Percentiles rank a stretch among this genome's conserved stretches.
Conservation (phyloP, 1,140 invertebrate species). For the Papilio helenus region DNA sequence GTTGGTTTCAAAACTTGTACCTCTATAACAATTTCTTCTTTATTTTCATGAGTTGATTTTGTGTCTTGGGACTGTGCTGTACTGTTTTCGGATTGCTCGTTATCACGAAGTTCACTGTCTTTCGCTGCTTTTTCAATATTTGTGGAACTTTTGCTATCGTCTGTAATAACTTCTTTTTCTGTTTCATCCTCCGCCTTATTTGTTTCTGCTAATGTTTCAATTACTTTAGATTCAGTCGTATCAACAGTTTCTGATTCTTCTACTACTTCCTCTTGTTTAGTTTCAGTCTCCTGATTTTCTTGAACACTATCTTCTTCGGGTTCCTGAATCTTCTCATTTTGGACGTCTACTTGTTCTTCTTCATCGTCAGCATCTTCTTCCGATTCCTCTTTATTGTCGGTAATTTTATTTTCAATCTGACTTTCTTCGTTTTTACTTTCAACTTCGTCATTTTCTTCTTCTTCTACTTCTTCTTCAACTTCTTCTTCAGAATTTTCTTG, state of each 20-base stretch:
- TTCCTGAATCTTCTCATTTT: constrained; percentile 1
- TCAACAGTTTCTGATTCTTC: constrained; percentile 54
- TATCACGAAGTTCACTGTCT: constrained; percentile 21
- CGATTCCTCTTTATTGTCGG: constrained; percentile 44
- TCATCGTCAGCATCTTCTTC: constrained; percentile 46
- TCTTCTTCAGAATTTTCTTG: constrained; percentile 44
- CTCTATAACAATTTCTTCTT: constrained; percentile 39
- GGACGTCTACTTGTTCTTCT: constrained; percentile 40
- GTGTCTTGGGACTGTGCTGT: constrained; percentile 41
- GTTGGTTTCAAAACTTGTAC: constrained; percentile 42
- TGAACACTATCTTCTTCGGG: constrained; percentile 30
- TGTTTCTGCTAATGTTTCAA: constrained; percentile 41
- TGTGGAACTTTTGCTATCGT: constrained; percentile 42
- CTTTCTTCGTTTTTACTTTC: constrained; percentile 44
- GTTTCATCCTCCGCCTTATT: constrained; percentile 35
- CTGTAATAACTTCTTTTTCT: constrained; percentile 40
- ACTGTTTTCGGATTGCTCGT: constrained; percentile 44
- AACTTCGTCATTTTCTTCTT: constrained; percentile 47
- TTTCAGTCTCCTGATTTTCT: constrained; percentile 7
- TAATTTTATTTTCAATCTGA: constrained; percentile 40
- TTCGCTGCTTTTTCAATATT: constrained; percentile 38
- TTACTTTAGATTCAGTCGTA: constrained; percentile 48
- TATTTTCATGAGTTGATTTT: constrained; percentile 41
- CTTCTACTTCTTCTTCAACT: constrained; percentile 53
- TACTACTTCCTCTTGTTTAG: constrained; percentile 41